These are phyloP conservation scores for Agrenia bidenticulata DNA, from an alignment of 2,888 invertebrate genomes.

Conservation along the genomic window DNA sequence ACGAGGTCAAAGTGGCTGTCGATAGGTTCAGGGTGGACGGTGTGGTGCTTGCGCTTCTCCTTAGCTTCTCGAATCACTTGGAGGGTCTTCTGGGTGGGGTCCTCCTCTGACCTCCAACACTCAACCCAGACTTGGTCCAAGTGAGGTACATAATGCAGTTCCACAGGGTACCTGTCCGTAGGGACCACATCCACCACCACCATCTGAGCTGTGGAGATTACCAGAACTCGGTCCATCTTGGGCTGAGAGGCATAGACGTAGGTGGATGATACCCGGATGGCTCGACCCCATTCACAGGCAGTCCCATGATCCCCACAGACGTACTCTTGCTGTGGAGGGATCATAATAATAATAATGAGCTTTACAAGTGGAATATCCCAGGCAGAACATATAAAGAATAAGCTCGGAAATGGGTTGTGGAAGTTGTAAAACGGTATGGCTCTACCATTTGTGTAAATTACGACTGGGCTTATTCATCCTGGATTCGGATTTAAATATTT, in stretches of 20 bases:
- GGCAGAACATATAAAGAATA: too few species aligned
- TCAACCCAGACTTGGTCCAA: constrained; percentile 62
- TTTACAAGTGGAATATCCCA: too few species aligned
- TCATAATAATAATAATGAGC: too few species aligned
- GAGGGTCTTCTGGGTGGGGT: constrained; percentile 67
- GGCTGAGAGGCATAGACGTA: constrained; percentile 75
- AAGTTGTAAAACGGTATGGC: too few species aligned
- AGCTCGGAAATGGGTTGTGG: too few species aligned
- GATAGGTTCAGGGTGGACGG: constrained; percentile 65
- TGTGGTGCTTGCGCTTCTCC: constrained; percentile 70
- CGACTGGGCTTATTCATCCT: too few species aligned
- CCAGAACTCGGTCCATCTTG: constrained; percentile 67
- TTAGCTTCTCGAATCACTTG: constrained; percentile 73
- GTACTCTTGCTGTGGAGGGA: constrained; percentile 65
- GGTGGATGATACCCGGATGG: constrained; percentile 69
- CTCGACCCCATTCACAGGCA: constrained; percentile 69
- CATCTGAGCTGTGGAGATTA: constrained; percentile 71
- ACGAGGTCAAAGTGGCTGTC: constrained; percentile 75
- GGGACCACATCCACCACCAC: constrained; percentile 70
- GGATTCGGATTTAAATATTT: too few species aligned
- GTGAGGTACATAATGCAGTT: constrained; percentile 68
- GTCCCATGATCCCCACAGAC: constrained; percentile 70
- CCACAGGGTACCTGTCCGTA: constrained; percentile 71
- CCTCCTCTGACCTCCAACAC: constrained; percentile 55
- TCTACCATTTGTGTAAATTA: too few species aligned